A percentile compares a stretch with the other conserved stretches of the same genome.
Conservation (phyloP, 2,888 invertebrate species). For the Tetrapedia diversipes region DNA sequence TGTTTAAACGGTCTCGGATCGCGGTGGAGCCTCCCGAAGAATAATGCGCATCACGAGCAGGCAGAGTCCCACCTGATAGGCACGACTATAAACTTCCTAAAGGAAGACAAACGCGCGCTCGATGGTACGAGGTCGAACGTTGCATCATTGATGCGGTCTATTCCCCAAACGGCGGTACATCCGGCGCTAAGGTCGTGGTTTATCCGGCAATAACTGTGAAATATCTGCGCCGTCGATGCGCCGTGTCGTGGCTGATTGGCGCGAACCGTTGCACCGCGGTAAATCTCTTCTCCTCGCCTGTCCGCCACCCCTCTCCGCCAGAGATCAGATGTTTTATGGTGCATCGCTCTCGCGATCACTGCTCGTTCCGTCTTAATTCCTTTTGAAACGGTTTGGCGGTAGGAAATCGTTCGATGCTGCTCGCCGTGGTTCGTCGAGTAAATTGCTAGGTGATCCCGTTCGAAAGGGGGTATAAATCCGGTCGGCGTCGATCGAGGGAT, state of each 20-base stretch:
- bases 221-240: constrained; percentile 73
- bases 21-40: constrained; percentile 22
- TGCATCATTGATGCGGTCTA: constrained; percentile 81
- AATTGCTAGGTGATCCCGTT: constrained; percentile 18
- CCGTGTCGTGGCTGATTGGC: constrained; percentile 74
- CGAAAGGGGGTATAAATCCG: constrained; percentile 14
- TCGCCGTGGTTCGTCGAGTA: constrained; percentile 1
- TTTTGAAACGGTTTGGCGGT: background rate
- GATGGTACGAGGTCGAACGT: constrained; percentile 74
- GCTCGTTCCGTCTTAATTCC: too few relatives aligned
- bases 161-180: constrained; percentile 80
- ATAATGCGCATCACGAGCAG: constrained; percentile 58
- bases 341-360: background rate
- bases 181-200: constrained; percentile 78
- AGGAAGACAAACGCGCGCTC: constrained; percentile 81
- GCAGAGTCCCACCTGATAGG: constrained; percentile 72
- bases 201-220: constrained; percentile 81
- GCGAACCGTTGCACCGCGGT: constrained; percentile 70
- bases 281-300: constrained; percentile 65
- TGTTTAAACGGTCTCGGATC: background rate
- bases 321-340: background rate
- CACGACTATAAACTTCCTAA: constrained; percentile 78
- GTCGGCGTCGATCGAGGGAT: constrained; percentile 38
- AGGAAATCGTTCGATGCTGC: background rate
- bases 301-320: constrained; percentile 26